A percentile compares a stretch with the other conserved stretches of the same genome.
Evolutionary conservation across 2,797 vertebrate species (phyloP).

Genomic region (Xiphophorus birchmanni): DNA sequence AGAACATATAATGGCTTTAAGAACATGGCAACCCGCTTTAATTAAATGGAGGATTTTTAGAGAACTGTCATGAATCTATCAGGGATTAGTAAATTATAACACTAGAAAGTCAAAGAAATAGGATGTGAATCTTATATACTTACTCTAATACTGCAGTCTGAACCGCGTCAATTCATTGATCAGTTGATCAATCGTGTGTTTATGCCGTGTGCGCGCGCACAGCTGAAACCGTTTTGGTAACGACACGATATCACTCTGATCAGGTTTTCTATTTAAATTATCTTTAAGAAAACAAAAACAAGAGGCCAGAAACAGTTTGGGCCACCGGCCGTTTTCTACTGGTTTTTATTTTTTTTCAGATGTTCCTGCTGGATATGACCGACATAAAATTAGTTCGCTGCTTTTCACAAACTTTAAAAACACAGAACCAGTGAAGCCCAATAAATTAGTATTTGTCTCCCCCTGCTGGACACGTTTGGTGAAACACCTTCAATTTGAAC

Average conservation of each 20-base stretch:
- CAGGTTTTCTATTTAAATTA: not conserved
- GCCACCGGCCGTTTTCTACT: not conserved
- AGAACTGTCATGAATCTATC: not conserved
- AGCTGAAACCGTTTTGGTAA: not conserved
- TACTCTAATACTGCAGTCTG: not conserved
- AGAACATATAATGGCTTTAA: not conserved
- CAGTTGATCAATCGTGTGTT: not conserved
- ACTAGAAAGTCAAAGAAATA: not conserved
- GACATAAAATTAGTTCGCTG: not conserved
- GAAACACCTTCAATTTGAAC: conserved; percentile 21
- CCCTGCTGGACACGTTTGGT: conserved; percentile 65
- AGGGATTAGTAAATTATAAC: not conserved
- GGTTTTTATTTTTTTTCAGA: not conserved
- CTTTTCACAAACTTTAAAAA: not conserved
- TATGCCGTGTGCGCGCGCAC: not conserved
- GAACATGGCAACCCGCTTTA: not conserved
- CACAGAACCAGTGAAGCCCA: not conserved
- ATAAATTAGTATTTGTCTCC: conserved; percentile 67
- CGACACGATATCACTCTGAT: not conserved
- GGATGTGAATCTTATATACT: not conserved
- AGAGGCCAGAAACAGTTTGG: not conserved
- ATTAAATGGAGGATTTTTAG: not conserved
- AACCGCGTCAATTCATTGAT: not conserved
- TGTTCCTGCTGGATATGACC: not conserved
- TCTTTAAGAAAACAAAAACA: not conserved